These are phyloP conservation scores for Pteria penguin DNA, from an alignment of 2,888 invertebrate species.

Conservation along the genomic window DNA sequence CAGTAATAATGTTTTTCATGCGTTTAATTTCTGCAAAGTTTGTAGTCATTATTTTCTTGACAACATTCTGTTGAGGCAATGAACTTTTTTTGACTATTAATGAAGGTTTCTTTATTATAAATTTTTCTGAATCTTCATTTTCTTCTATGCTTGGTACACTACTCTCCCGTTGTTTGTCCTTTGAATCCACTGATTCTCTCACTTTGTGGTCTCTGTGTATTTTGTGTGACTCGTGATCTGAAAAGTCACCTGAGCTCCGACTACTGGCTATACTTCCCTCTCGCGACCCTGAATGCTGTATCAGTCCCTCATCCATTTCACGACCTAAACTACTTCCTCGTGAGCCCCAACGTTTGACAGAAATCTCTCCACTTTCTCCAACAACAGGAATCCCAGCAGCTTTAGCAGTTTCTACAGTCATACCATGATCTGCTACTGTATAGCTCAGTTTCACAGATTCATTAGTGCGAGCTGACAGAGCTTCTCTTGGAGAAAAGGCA, in stretches of 20 bases:
- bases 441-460: conserved; percentile 64
- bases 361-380: conserved; percentile 49
- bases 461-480: conserved; percentile 9
- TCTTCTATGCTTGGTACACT: conserved; percentile 4
- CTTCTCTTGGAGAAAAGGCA: background rate
- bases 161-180: conserved; percentile 19
- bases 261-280: conserved; percentile 72
- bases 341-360: conserved; percentile 9
- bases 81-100: conserved; percentile 18
- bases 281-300: conserved; percentile 54
- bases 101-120: conserved; percentile 52
- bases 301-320: too few relatives aligned
- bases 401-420: conserved; percentile 68
- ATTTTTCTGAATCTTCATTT: conserved; percentile 32
- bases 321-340: conserved; percentile 3
- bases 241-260: conserved; percentile 74
- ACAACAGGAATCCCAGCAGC: conserved; percentile 77
- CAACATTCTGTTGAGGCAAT: background rate
- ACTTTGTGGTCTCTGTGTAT: conserved; percentile 75
- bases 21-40: conserved; percentile 88
- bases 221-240: conserved; percentile 77
- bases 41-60: conserved; percentile 78
- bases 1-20: conserved; percentile 79
- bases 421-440: conserved; percentile 61
- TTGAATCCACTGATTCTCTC: conserved; percentile 58